Base-by-base conservation (phyloP, 2,888 invertebrate species). In the Polietes domitor region DNA sequence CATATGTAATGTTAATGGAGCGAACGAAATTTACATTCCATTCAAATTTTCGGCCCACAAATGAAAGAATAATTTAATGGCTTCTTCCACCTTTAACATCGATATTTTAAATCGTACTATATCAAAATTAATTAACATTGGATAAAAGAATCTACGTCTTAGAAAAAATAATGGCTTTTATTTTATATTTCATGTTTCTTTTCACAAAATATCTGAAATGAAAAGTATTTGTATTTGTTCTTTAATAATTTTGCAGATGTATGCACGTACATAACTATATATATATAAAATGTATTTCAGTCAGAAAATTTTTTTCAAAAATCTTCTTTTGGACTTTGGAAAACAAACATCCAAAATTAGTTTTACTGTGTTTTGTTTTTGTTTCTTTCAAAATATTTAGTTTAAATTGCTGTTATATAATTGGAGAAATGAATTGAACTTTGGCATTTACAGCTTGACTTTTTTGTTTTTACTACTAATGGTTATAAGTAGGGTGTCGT, bases 161-260 rank as follows among this genome's bases (percentile, higher is more conserved):
- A 7, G 12, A 68, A 68, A 68, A 68, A 24, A 12, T 3, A 43
- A 68, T 43, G 26, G 21, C 24, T 61, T 76, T 37, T 71, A 15
- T 28, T 19, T 55, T 77, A 74, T 80, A 75, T 41, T 77, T 77
- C 55, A 83, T 80, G 61, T 74, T 68, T 53, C 41, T 53, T 74
- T 71, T 73, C 80, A 80, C 80, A 83, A 80, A 83, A 80, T 83
- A 83, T 80, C 68, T 71, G 61, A 77, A 19, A 68, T 58, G 26
- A 70, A 82, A 72, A 77, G 79, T 79, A 79, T 79, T 78, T 77
- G 43, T 75, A 82, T 82, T 83, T 78, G 47, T 82, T 83, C 75
- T 79, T 77, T 76, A 73, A 77, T 80, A 76, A 76, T 82, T 32
- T 55, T 68, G 41, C 79, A 73, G 83, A 80, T 61, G 19, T 19